Conservation (phyloP, 2,113 vertebrate genomes). For the Pterocles orientalis region DNA sequence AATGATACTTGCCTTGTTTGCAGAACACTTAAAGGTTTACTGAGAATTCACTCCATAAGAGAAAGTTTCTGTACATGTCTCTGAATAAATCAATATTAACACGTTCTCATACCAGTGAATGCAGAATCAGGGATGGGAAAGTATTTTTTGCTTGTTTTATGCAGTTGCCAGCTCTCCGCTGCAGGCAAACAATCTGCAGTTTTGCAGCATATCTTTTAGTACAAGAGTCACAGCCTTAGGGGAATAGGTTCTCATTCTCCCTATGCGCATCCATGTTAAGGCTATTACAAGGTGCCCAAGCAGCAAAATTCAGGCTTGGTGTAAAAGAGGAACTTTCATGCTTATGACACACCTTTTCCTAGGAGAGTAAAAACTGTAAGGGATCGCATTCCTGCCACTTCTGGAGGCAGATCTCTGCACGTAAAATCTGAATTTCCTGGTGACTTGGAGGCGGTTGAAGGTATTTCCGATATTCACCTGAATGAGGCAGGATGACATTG, state of each 20-base stretch:
- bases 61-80: neutral
- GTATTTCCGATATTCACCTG: neutral
- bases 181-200: neutral
- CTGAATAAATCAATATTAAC: neutral
- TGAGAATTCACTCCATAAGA: neutral
- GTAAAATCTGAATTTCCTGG: neutral
- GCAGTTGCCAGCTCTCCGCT: neutral
- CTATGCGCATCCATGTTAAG: neutral
- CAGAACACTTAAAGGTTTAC: neutral
- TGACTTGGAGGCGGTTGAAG: neutral
- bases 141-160: neutral
- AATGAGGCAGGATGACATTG: neutral
- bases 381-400: neutral
- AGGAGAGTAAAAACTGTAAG: neutral
- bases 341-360: neutral
- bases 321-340: neutral
- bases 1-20: neutral
- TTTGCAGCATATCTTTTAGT: neutral
- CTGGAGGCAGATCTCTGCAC: neutral
- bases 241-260: neutral
- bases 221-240: neutral
- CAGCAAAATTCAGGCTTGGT: neutral
- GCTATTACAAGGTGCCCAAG: neutral
- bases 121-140: neutral
- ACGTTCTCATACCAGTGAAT: neutral